Conservation (phyloP, 2,113 vertebrate genomes). For the Emydocephalus ijimae region DNA sequence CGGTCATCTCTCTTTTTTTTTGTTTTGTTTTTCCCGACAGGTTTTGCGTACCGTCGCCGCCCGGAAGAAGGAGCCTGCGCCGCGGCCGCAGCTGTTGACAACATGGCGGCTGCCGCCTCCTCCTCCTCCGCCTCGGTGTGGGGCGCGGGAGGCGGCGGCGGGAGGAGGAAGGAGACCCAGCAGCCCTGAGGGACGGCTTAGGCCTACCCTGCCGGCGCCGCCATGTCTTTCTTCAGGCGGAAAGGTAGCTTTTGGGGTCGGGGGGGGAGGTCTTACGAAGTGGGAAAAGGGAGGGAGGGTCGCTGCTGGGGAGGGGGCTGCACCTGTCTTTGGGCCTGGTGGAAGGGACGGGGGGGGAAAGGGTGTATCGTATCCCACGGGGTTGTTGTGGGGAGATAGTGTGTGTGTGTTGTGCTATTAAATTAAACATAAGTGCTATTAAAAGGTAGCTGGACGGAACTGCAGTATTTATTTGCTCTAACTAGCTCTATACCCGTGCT, state of each 20-base stretch:
- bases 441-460: not conserved
- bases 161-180: constrained; percentile 41
- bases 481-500: too few species aligned
- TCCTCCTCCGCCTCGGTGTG: constrained; percentile 60
- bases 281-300: not conserved
- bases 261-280: not conserved
- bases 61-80: constrained; percentile 75
- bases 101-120: constrained; percentile 77
- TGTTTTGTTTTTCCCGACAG: constrained; percentile 21
- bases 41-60: constrained; percentile 21
- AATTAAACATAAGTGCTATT: not conserved
- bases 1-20: not conserved
- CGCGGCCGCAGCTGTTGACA: constrained; percentile 75
- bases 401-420: too few species aligned
- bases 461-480: not conserved
- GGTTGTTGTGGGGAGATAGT: too few species aligned
- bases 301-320: too few species aligned
- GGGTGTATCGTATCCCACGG: too few species aligned
- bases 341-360: not conserved
- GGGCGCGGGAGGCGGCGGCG: constrained; percentile 56
- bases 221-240: constrained; percentile 87
- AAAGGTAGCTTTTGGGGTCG: constrained; percentile 73
- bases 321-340: not conserved
- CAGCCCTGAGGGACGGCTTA: constrained; percentile 19
- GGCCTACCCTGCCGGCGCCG: constrained; percentile 59